Evolutionary conservation across 2,113 vertebrate genomes (phyloP), one percentile per base, ranked within the genome.

Genomic region (Salvelinus fontinalis): DNA sequence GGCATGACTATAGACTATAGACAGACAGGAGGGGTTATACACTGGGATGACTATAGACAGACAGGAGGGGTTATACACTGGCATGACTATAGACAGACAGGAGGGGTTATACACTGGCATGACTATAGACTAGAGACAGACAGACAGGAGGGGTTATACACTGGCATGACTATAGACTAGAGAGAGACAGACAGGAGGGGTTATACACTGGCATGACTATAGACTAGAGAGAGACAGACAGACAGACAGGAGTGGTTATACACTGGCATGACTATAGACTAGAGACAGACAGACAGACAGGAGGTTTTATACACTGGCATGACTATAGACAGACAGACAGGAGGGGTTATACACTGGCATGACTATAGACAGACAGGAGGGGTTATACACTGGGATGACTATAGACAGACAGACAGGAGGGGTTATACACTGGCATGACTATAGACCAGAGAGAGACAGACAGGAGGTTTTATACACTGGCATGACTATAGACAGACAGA

Each of bases 81-180:
- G 2, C 8, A 39, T 39, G 39, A 39, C 39, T 39, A 39, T 39
- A 29, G 27, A 4, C 9, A 34, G 31, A 34, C 31, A 39, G 34
- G 34, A 39, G 0, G 95, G 95, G 34, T 39, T 39, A 9, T 39
- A 39, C 8, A 39, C 34, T 51, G 49, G 49, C 14, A 51, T 51
- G 49, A 51, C 34, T 7, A 99, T 49, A 60, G 96, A 96, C 97
- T 98, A 81, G 31, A 70, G 12, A 72, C 34, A 34, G 34, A 34
- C 34, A 39, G 34, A n/a, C n/a, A n/a, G n/a, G 8, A 39, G 34
- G 31, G 31, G 31, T 31, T 31, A 31, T 31, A 31, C 31, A 31
- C 31, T 31, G 31, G 5, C 5, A 31, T 31, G 31, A 34, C 31
- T 34, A 34, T 34, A 34, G 31, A 34, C 31, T 29, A 29, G 3